Evolutionary conservation across 2,888 invertebrate species (phyloP), one percentile per base, ranked within the genome.

Genomic region (Saturnia pavonia): DNA sequence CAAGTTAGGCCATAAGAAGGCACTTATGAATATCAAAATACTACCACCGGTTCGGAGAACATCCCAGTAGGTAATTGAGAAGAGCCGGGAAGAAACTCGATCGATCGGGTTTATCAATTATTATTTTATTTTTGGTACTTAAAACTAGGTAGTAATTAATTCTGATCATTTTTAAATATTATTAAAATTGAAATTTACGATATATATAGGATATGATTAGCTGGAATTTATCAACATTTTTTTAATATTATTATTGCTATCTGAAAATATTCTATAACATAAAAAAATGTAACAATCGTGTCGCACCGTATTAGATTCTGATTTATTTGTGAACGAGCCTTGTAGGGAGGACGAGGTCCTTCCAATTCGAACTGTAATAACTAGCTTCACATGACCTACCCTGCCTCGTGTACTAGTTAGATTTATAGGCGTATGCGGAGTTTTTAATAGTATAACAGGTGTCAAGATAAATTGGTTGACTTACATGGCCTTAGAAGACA

Each of bases 291-390:
- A 86, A 85, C 87, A 88, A 88, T 89, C 87, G 84, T 88, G 88
- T 91, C 88, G 85, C 86, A 87, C 86, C 82, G 87, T 90, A 91
- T 91, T 90, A 89, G 86, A 89, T 88, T 90, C 89, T 93, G 93
- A 92, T 93, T 92, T 93, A 92, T 93, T 88, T 86, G 84, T 79
- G 78, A 86, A 82, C 83, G 82, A 85, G 76, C 73, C 82, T 83
- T 79, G 78, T 85, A 83, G 92, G 91, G 90, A 89, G 91, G 91
- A 90, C 91, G 85, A 79, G 79, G 74, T 77, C 82, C 85, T 88
- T 85, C 84, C 83, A 83, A 85, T 87, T 82, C 81, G 78, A 76
- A 75, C 78, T 78, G 78, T 70, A 68, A 79, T 74, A 76, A 82
- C 92, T 88, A 89, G 71, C 45, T 40, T 75, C 80, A 12, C 34